A percentile compares a stretch with the other conserved stretches of the same genome.
These are phyloP conservation scores for Xenopus laevis DNA, from an alignment of 2,113 vertebrate genomes.

Conservation along the genomic window DNA sequence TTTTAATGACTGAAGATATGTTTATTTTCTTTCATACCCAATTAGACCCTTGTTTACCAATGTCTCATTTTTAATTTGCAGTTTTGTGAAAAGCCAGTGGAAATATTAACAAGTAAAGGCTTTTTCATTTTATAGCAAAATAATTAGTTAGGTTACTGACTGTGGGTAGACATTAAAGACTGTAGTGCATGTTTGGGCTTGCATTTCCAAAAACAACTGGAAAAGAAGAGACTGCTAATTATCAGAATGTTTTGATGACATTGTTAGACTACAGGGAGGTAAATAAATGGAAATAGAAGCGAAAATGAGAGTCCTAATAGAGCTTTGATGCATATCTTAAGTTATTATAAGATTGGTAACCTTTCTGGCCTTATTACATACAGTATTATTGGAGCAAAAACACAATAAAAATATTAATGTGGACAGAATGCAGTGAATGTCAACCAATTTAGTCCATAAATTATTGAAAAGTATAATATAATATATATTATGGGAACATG, in stretches of 20 bases:
- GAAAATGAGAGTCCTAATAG: not conserved
- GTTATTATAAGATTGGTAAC: not conserved
- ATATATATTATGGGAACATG: too few species aligned
- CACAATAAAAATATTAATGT: too few species aligned
- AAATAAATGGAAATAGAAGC: constrained; percentile 10
- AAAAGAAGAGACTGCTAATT: constrained; percentile 32
- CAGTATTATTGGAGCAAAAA: too few species aligned
- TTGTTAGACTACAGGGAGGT: not conserved
- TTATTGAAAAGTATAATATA: too few species aligned
- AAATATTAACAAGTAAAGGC: not conserved
- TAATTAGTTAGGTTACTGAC: constrained; percentile 53
- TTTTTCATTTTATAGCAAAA: constrained; percentile 42
- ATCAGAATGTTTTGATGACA: constrained; percentile 14
- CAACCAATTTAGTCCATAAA: too few species aligned
- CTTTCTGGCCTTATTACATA: not conserved
- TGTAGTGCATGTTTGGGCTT: constrained; percentile 52
- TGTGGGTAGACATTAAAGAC: constrained; percentile 48
- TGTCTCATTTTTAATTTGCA: constrained; percentile 22
- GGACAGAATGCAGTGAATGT: too few species aligned
- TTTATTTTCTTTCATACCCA: constrained; percentile 41
- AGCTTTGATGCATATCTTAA: not conserved
- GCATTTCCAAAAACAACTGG: constrained; percentile 29
- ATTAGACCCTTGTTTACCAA: constrained; percentile 35
- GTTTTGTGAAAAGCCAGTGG: constrained; percentile 8
- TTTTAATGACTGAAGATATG: not conserved